Conservation (phyloP, 2,113 vertebrate species). For the Hypomesus transpacificus region DNA sequence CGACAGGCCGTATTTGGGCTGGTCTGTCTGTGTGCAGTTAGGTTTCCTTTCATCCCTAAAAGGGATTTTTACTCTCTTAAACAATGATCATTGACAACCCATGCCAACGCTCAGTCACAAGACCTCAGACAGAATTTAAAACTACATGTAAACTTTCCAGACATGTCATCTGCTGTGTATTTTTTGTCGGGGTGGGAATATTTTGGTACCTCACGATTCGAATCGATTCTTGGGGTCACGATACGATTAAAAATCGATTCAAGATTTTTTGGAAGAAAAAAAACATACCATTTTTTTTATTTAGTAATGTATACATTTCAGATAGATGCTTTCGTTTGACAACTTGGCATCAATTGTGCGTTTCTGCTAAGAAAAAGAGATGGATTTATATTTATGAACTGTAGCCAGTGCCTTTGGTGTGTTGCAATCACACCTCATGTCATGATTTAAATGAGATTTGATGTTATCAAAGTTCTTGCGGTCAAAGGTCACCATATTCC, state of each 20-base stretch:
- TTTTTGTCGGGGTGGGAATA: slow-evolving; percentile 12
- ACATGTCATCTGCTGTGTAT: slow-evolving; percentile 44
- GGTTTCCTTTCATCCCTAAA: slow-evolving; percentile 47
- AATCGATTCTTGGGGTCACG: too few species aligned
- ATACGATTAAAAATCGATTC: too few species aligned
- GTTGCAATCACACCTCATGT: slow-evolving; percentile 26
- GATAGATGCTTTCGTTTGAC: slow-evolving; percentile 27
- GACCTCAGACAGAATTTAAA: slow-evolving; percentile 25
- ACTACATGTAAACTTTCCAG: slow-evolving; percentile 23
- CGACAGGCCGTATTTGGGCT: slow-evolving; percentile 45
- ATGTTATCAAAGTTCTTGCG: slow-evolving; percentile 64
- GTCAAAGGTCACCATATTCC: slow-evolving; percentile 78
- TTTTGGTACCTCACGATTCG: too few species aligned
- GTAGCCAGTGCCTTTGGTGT: background rate
- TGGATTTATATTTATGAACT: background rate
- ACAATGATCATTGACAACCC: slow-evolving; percentile 50
- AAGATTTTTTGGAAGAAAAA: too few species aligned
- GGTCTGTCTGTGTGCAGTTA: slow-evolving; percentile 39
- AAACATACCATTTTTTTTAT: too few species aligned
- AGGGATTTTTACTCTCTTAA: slow-evolving; percentile 46
- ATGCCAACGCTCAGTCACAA: slow-evolving; percentile 25
- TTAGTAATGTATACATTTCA: slow-evolving; percentile 24
- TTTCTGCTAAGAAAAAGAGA: slow-evolving; percentile 18
- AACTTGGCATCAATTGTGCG: slow-evolving; percentile 16
- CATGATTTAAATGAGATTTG: slow-evolving; percentile 68